Evolutionary conservation across 2,797 vertebrate species (phyloP).

Genomic region (Glossophaga mutica): DNA sequence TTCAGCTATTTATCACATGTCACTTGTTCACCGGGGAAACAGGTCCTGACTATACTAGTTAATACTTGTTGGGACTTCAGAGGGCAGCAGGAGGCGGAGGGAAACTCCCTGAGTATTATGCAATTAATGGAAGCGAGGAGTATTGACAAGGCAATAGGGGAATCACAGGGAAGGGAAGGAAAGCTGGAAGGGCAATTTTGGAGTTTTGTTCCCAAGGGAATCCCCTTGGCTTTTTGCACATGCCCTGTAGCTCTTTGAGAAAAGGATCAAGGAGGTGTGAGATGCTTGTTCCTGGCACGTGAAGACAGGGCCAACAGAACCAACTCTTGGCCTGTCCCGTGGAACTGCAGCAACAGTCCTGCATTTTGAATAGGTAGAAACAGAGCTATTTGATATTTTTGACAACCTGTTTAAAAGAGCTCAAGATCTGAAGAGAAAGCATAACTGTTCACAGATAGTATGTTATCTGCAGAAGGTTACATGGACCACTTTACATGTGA

Average conservation of each 20-base stretch:
- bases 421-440: neutral
- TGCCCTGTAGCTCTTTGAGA: neutral
- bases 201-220: neutral
- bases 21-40: constrained; percentile 27
- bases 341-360: neutral
- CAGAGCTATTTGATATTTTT: neutral
- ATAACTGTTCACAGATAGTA: neutral
- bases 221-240: neutral
- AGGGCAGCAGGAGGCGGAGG: neutral
- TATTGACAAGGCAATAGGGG: neutral
- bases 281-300: neutral
- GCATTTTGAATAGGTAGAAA: neutral
- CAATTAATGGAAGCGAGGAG: neutral
- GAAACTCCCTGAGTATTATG: neutral
- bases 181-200: constrained; percentile 14
- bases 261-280: neutral
- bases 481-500: neutral
- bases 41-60: constrained; percentile 10
- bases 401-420: neutral
- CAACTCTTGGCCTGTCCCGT: neutral
- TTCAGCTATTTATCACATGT: constrained; percentile 60
- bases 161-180: constrained; percentile 7
- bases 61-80: neutral
- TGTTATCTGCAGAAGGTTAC: neutral
- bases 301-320: neutral